Percentiles rank a stretch among this genome's conserved stretches.
Conservation (phyloP, 2,888 invertebrate genomes). For the Epirrita christyi region DNA sequence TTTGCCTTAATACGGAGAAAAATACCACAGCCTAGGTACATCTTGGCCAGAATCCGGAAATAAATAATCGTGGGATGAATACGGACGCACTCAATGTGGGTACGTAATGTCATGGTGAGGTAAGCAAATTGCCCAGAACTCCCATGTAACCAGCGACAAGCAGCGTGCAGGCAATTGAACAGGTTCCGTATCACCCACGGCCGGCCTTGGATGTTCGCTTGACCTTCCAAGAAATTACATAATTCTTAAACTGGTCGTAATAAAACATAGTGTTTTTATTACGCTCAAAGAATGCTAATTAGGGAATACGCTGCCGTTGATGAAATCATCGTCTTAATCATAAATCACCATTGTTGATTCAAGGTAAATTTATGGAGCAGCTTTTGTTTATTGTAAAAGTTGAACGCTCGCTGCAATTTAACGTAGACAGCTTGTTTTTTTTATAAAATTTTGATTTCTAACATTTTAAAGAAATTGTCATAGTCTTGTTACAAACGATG, state of each 20-base stretch:
- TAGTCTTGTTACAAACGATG: no score
- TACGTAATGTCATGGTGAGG: constrained; percentile 49
- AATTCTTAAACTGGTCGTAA: constrained; percentile 59
- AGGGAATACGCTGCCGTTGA: constrained; percentile 36
- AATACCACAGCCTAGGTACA: no score
- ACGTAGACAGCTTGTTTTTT: background rate
- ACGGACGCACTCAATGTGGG: no score
- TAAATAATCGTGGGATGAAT: no score
- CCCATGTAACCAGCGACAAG: background rate
- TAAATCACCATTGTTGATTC: constrained; percentile 25
- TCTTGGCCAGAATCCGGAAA: no score
- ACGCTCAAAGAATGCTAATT: constrained; percentile 46
- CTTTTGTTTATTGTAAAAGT: background rate
- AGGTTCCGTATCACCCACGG: constrained; percentile 59
- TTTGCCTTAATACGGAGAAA: no score
- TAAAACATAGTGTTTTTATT: constrained; percentile 50
- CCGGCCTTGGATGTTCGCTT: constrained; percentile 61
- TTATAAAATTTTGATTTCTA: no score
- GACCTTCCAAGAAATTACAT: constrained; percentile 67
- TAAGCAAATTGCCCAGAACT: constrained; percentile 20
- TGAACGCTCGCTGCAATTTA: background rate
- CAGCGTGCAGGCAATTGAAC: constrained; percentile 43
- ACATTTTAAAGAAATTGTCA: no score
- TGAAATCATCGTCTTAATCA: constrained; percentile 42
- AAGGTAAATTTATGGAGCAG: constrained; percentile 3